A percentile compares a stretch with the other conserved stretches of the same genome.
phyloP scores from a whole-genome alignment of 2,797 vertebrate genomes.

The Hyperoplus immaculatus region DNA sequence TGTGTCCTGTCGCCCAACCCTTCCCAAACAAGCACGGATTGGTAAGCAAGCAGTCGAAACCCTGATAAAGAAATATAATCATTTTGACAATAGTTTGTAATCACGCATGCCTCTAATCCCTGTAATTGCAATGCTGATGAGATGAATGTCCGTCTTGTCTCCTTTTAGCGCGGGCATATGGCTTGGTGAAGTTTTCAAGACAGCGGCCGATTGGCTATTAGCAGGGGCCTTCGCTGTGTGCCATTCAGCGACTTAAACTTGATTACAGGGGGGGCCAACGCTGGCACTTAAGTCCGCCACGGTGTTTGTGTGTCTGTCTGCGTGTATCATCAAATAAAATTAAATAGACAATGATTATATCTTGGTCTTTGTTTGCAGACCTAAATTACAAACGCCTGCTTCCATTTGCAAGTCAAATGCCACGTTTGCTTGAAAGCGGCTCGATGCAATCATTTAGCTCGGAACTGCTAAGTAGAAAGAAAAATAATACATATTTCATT shows the following conservation, averaged over 20 bases:
- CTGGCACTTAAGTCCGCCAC: slow-evolving; percentile 85
- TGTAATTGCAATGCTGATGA: slow-evolving; percentile 81
- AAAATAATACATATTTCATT: slow-evolving; percentile 83
- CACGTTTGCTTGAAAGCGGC: slow-evolving; percentile 80
- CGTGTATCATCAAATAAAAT: slow-evolving; percentile 83
- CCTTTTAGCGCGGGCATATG: slow-evolving; percentile 68
- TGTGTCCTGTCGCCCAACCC: slow-evolving; percentile 75
- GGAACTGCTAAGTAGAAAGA: slow-evolving; percentile 74
- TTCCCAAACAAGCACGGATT: slow-evolving; percentile 79
- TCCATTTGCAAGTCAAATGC: slow-evolving; percentile 92
- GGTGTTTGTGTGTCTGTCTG: slow-evolving; percentile 88
- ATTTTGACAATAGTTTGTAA: slow-evolving; percentile 78
- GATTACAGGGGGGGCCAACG: slow-evolving; percentile 83
- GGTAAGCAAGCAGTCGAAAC: slow-evolving; percentile 82
- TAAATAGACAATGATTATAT: slow-evolving; percentile 89
- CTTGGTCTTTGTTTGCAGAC: slow-evolving; percentile 86
- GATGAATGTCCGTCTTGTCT: slow-evolving; percentile 72
- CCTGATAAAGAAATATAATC: slow-evolving; percentile 71
- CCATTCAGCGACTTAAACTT: slow-evolving; percentile 77
- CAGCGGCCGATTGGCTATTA: slow-evolving; percentile 78
- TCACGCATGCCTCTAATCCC: slow-evolving; percentile 86
- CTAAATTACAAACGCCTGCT: slow-evolving; percentile 86
- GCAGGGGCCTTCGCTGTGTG: slow-evolving; percentile 49
- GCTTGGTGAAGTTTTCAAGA: slow-evolving; percentile 70
- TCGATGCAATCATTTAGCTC: slow-evolving; percentile 87